These are phyloP conservation scores for Crioceris asparagi DNA, from an alignment of 2,888 invertebrate genomes.

Conservation along the genomic window DNA sequence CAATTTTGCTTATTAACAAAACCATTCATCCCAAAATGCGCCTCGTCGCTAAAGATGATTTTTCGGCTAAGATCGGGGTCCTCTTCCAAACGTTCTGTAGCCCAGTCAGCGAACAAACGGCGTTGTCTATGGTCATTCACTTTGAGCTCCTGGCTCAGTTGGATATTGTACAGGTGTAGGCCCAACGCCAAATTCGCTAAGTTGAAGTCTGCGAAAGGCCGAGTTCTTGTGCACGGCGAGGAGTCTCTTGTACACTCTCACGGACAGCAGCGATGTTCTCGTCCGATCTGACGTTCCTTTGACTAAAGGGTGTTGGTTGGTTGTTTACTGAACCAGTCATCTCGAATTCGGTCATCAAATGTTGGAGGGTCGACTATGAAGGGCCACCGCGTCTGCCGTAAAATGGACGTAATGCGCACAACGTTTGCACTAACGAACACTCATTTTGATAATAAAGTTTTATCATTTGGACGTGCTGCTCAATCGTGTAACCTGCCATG, in stretches of 20 bases:
- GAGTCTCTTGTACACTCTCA: slow-evolving; percentile 1
- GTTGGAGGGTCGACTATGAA: slow-evolving; percentile 1
- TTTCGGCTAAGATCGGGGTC: slow-evolving; percentile 5
- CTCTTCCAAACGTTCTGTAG: neutral
- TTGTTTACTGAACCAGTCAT: neutral
- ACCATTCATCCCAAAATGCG: slow-evolving; percentile 3
- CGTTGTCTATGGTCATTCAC: slow-evolving; percentile 4
- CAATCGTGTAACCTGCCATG: too few species aligned
- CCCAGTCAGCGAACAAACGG: too few species aligned
- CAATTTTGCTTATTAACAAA: slow-evolving; percentile 5
- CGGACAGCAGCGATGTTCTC: slow-evolving; percentile 4
- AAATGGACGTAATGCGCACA: too few species aligned
- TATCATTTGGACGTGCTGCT: too few species aligned
- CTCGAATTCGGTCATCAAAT: slow-evolving; percentile 1
- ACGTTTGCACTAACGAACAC: too few species aligned
- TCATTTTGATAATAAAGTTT: too few species aligned
- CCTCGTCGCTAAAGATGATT: slow-evolving; percentile 5
- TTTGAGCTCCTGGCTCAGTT: slow-evolving; percentile 6
- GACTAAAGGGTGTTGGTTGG: neutral
- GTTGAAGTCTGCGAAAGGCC: slow-evolving; percentile 25
- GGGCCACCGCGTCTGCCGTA: neutral
- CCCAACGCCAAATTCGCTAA: slow-evolving; percentile 7
- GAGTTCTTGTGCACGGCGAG: slow-evolving; percentile 14
- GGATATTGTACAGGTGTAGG: slow-evolving; percentile 4
- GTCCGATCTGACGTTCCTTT: slow-evolving; percentile 1